Percentiles rank a stretch among this genome's conserved stretches.
Evolutionary conservation across 2,797 vertebrate genomes (phyloP).

Genomic region (Margarornis squamiger): DNA sequence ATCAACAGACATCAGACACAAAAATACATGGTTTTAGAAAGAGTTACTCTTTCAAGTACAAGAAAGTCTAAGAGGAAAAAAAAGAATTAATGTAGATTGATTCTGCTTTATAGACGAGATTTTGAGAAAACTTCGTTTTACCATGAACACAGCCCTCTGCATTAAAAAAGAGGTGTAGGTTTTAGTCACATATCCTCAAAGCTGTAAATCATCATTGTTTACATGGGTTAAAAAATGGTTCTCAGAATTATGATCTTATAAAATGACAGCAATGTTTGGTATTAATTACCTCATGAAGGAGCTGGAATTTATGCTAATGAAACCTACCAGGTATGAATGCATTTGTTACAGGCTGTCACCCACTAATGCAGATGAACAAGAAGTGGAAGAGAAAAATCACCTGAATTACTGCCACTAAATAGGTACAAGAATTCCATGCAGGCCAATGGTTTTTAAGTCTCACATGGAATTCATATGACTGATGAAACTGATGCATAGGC

Average conservation of each 20-base stretch:
- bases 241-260: neutral
- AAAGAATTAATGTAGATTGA: neutral
- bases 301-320: constrained; percentile 39
- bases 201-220: neutral
- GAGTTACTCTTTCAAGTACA: neutral
- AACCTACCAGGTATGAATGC: neutral
- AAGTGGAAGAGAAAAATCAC: constrained; percentile 9
- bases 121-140: neutral
- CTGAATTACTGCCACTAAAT: constrained; percentile 6
- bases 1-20: neutral
- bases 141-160: neutral
- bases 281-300: neutral
- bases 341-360: constrained; percentile 28
- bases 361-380: neutral
- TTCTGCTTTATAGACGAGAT: neutral
- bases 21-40: neutral
- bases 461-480: neutral
- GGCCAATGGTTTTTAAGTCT: neutral
- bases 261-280: constrained; percentile 14
- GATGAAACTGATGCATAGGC: neutral
- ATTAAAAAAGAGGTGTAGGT: neutral
- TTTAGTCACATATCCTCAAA: neutral
- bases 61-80: neutral
- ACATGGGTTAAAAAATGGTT: neutral
- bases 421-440: neutral